Percentiles rank a stretch among this genome's conserved stretches.
Evolutionary conservation across 2,888 invertebrate species (phyloP).

Genomic region (Xestobium rufovillosum): DNA sequence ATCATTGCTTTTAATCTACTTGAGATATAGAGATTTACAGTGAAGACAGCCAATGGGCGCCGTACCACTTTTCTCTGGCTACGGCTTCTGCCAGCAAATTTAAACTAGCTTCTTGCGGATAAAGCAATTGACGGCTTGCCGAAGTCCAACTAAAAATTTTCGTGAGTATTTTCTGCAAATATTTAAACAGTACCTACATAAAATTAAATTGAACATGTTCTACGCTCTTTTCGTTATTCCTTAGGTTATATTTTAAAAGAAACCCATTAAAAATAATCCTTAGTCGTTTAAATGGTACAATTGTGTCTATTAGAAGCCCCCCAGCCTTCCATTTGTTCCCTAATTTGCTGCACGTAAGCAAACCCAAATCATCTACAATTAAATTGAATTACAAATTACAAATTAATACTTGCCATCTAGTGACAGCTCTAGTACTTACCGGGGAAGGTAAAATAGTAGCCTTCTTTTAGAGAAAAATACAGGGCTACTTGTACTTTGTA

Average conservation of each 20-base stretch:
- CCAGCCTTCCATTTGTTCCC: constrained; percentile 51
- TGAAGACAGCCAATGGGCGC: constrained; percentile 49
- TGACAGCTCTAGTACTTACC: constrained; percentile 18
- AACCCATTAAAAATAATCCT: constrained; percentile 64
- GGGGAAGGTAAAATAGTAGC: neutral
- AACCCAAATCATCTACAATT: constrained; percentile 49
- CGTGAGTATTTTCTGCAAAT: constrained; percentile 8
- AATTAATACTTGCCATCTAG: too few species aligned
- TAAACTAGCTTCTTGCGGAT: constrained; percentile 51
- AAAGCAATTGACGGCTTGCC: constrained; percentile 43
- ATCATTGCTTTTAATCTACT: neutral
- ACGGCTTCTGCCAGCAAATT: constrained; percentile 49
- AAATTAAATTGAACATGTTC: constrained; percentile 51
- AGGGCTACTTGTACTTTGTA: neutral
- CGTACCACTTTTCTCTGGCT: constrained; percentile 52
- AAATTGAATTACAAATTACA: constrained; percentile 11
- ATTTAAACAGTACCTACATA: constrained; percentile 46
- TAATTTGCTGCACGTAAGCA: constrained; percentile 40
- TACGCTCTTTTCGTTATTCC: constrained; percentile 34
- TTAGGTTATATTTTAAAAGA: constrained; percentile 45
- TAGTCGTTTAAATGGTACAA: constrained; percentile 54
- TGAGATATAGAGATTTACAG: constrained; percentile 42
- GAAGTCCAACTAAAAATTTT: constrained; percentile 49
- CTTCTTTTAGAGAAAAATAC: neutral
- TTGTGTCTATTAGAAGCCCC: constrained; percentile 53